Percentiles rank a stretch among this genome's conserved stretches.
Conservation (phyloP, 2,797 vertebrate genomes). For the Chelon auratus region DNA sequence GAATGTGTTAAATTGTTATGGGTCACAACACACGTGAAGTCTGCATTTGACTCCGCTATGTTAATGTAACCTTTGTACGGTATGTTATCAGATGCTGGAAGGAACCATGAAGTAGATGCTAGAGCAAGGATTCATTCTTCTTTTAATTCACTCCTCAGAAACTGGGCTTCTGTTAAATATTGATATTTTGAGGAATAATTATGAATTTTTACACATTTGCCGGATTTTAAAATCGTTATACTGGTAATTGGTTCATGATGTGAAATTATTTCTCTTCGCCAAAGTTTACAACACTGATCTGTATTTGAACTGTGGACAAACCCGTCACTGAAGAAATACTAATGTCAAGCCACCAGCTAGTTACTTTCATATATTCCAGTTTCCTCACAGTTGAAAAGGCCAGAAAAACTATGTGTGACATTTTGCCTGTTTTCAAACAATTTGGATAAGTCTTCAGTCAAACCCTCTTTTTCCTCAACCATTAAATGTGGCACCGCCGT, state of each 20-base stretch:
- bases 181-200: not conserved
- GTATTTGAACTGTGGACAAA: slow-evolving; percentile 7
- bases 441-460: not conserved
- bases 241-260: not conserved
- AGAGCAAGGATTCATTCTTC: slow-evolving; percentile 20
- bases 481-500: no score
- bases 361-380: slow-evolving; percentile 17
- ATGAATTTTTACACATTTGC: not conserved
- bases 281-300: slow-evolving; percentile 2
- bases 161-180: slow-evolving; percentile 4
- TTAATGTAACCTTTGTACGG: slow-evolving; percentile 83
- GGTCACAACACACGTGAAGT: slow-evolving; percentile 77
- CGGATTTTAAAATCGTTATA: not conserved
- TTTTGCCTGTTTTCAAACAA: slow-evolving; percentile 4
- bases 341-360: slow-evolving; percentile 12
- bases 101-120: slow-evolving; percentile 38
- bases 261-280: not conserved
- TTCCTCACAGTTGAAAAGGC: slow-evolving; percentile 26
- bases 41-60: slow-evolving; percentile 73
- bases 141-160: slow-evolving; percentile 35
- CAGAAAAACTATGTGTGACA: slow-evolving; percentile 26
- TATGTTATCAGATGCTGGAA: slow-evolving; percentile 64
- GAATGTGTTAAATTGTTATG: slow-evolving; percentile 78
- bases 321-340: slow-evolving; percentile 1
- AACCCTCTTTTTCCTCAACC: not conserved